Evolutionary conservation across 2,797 vertebrate species (phyloP).

Genomic region (Gallinago solitaria): DNA sequence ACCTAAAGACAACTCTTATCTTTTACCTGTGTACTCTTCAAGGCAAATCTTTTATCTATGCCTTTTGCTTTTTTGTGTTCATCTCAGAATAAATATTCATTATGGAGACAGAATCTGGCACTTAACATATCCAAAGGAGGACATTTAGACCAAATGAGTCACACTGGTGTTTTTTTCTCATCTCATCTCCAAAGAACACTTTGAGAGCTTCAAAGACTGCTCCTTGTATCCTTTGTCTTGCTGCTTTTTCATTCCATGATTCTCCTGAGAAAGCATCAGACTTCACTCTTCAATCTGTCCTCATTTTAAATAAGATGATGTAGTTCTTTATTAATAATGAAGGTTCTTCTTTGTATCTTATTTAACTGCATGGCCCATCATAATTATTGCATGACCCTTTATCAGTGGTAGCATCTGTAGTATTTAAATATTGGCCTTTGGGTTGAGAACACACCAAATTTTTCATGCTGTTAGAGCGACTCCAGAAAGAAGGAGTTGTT

Average conservation of each 20-base stretch:
- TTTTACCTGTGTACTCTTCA: neutral
- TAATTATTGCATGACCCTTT: neutral
- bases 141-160: conserved; percentile 30
- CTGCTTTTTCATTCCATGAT: neutral
- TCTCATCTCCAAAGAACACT: neutral
- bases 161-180: neutral
- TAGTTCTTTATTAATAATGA: conserved; percentile 23
- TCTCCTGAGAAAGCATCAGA: conserved; percentile 8
- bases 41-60: neutral
- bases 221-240: neutral
- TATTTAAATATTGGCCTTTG: neutral
- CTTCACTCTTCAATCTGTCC: neutral
- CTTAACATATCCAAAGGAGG: conserved; percentile 38
- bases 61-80: neutral
- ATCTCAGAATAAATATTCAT: conserved; percentile 31
- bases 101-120: neutral
- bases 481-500: neutral
- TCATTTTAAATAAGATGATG: neutral
- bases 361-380: neutral
- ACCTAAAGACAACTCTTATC: neutral
- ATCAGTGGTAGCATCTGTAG: neutral
- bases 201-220: neutral
- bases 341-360: neutral
- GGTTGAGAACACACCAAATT: fast-evolving
- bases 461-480: neutral